These are phyloP conservation scores for Lepidurus couesii DNA, from an alignment of 1,140 invertebrate species.

Conservation along the genomic window DNA sequence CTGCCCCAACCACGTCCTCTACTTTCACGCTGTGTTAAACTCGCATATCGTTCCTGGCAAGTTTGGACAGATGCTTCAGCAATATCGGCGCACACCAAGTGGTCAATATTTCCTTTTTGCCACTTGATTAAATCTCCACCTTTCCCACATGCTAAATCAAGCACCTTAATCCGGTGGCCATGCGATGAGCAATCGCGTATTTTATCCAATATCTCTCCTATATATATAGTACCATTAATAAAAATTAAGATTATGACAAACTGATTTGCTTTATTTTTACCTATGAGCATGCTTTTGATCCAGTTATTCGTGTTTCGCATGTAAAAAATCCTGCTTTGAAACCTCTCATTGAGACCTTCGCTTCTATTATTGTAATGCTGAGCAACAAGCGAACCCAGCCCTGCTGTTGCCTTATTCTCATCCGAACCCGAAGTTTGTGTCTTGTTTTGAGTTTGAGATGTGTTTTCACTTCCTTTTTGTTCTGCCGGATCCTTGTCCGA, in stretches of 20 bases:
- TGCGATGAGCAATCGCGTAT: constrained; percentile 56
- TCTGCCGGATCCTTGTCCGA: background rate
- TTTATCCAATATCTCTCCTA: constrained; percentile 46
- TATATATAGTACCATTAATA: constrained; percentile 32
- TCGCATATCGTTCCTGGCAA: constrained; percentile 52
- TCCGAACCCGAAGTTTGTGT: background rate
- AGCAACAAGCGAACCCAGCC: constrained; percentile 57
- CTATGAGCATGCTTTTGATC: constrained; percentile 93
- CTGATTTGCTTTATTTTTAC: constrained; percentile 41
- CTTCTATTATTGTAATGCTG: constrained; percentile 77
- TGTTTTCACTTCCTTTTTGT: background rate
- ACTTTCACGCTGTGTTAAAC: constrained; percentile 44
- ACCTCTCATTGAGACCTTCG: constrained; percentile 71
- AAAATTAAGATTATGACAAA: background rate
- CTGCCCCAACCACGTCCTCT: constrained; percentile 35
- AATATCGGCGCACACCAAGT: constrained; percentile 93
- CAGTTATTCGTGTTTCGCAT: constrained; percentile 98
- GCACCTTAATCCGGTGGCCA: constrained; percentile 48
- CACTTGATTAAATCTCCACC: constrained; percentile 96
- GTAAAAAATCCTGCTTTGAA: constrained; percentile 82
- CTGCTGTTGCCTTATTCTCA: constrained; percentile 28
- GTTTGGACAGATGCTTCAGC: constrained; percentile 87
- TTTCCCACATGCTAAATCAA: constrained; percentile 76
- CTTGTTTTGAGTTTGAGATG: background rate
- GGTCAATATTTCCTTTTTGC: constrained; percentile 72